Evolutionary conservation across 2,113 vertebrate genomes (phyloP).

Genomic region (Craseonycteris thonglongyai): DNA sequence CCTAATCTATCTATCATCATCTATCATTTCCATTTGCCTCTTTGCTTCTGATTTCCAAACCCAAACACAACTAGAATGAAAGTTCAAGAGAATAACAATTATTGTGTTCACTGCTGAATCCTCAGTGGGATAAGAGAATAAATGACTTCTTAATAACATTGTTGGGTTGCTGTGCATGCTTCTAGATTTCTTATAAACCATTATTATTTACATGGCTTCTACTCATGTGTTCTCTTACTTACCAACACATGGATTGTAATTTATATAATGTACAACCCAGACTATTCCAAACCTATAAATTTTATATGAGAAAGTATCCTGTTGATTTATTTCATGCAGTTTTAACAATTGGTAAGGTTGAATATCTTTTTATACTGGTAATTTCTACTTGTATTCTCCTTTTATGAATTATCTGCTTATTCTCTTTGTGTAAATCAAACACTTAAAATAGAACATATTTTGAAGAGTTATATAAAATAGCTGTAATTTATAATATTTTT

Average conservation of each 20-base stretch:
- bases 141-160: background rate
- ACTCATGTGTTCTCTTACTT: background rate
- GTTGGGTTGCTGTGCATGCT: background rate
- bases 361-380: background rate
- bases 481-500: background rate
- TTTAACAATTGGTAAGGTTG: background rate
- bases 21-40: background rate
- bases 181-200: background rate
- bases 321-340: background rate
- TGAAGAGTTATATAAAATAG: background rate
- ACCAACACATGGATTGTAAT: background rate
- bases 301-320: background rate
- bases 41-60: background rate
- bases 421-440: background rate
- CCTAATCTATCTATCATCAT: background rate
- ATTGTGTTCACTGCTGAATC: background rate
- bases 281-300: background rate
- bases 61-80: background rate
- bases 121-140: background rate
- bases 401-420: background rate
- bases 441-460: background rate
- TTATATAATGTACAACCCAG: background rate
- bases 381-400: background rate
- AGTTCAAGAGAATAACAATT: background rate
- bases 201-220: background rate